Evolutionary conservation across 2,797 vertebrate genomes (phyloP).

Genomic region (Sternotherus odoratus): DNA sequence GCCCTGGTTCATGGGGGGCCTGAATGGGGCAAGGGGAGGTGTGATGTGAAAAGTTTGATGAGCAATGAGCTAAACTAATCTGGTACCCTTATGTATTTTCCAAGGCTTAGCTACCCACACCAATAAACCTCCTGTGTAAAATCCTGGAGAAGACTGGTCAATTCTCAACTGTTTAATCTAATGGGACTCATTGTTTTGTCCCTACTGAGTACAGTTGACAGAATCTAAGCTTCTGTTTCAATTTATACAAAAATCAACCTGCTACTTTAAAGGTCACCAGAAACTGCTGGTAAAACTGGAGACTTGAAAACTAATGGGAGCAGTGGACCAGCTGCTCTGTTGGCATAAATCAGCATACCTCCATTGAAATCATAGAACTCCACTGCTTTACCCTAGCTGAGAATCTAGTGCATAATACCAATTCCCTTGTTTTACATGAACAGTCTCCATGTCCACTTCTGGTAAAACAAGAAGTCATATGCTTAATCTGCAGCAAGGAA

Average conservation of each 20-base stretch:
- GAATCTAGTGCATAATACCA: neutral
- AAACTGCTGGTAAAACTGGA: neutral
- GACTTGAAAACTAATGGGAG: neutral
- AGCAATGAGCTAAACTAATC: neutral
- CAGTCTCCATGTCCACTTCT: no score
- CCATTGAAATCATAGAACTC: neutral
- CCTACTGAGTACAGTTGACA: neutral
- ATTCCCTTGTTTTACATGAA: neutral
- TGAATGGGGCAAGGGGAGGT: no score
- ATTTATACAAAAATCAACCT: neutral
- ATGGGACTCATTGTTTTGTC: neutral
- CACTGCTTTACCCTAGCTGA: neutral
- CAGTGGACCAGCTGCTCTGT: neutral
- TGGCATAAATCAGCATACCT: neutral
- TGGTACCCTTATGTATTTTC: neutral
- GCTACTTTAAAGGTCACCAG: neutral
- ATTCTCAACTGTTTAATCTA: neutral
- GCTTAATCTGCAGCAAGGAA: no score
- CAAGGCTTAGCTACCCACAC: neutral
- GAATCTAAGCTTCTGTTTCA: neutral
- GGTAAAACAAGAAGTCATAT: no score
- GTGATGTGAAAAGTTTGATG: no score
- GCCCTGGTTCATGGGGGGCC: no score
- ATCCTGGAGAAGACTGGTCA: neutral
- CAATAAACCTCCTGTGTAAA: neutral